Conservation (phyloP, 2,888 invertebrate species). For the Dicranocentrus wangi region DNA sequence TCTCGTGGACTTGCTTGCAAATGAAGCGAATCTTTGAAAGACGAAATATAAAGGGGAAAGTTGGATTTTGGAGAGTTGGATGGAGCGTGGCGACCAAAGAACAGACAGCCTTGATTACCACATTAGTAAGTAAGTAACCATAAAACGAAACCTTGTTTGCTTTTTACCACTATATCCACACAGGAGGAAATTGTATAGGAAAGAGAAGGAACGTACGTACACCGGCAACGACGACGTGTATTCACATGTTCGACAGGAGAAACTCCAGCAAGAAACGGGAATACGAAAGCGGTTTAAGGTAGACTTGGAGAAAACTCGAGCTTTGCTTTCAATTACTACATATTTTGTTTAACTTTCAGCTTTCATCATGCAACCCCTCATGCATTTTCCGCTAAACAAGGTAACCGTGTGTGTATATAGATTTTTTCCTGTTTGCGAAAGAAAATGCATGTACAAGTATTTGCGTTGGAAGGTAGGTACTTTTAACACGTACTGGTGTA, state of each 20-base stretch:
- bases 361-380: conserved; percentile 5
- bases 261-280: too few species aligned
- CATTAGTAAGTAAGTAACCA: conserved; percentile 58
- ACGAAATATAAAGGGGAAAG: conserved; percentile 29
- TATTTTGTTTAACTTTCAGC: background rate
- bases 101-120: conserved; percentile 55
- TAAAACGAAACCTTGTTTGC: conserved; percentile 58
- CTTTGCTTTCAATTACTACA: conserved; percentile 4
- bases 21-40: conserved; percentile 56
- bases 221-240: background rate
- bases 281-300: too few species aligned
- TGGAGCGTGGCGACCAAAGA: conserved; percentile 55
- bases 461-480: too few species aligned
- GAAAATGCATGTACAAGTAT: conserved; percentile 12
- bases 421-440: conserved; percentile 33
- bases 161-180: conserved; percentile 31
- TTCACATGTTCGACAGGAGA: too few species aligned
- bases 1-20: conserved; percentile 57
- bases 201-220: conserved; percentile 27
- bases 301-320: too few species aligned
- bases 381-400: too few species aligned
- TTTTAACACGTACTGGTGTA: too few species aligned
- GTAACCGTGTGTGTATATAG: too few species aligned
- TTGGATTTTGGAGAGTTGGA: conserved; percentile 42
- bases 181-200: conserved; percentile 29